Evolutionary conservation across 2,797 vertebrate genomes (phyloP).

Genomic region (Phataginus tetradactyla): DNA sequence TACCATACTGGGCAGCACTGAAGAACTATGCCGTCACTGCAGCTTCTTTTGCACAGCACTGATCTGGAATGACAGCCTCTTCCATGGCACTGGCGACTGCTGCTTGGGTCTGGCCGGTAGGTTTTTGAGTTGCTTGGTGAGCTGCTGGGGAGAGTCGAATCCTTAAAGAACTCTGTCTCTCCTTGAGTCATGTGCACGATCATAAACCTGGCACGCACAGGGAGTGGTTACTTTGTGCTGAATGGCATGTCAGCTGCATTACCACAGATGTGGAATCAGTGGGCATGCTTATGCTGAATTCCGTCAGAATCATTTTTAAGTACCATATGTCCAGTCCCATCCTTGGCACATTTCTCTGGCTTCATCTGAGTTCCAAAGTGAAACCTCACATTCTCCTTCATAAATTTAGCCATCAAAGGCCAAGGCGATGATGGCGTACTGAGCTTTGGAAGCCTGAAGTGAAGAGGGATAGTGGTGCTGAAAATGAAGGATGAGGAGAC

Average conservation of each 20-base stretch:
- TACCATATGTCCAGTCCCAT: slow-evolving; percentile 58
- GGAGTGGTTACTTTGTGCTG: neutral
- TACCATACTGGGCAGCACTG: neutral
- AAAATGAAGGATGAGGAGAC: neutral
- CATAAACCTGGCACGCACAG: neutral
- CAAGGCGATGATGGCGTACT: slow-evolving; percentile 41
- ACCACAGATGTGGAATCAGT: slow-evolving; percentile 31
- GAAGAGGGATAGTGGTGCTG: neutral
- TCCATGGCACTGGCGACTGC: neutral
- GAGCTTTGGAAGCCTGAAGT: slow-evolving; percentile 1
- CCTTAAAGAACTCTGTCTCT: slow-evolving; percentile 3
- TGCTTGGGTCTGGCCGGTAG: neutral
- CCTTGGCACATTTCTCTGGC: slow-evolving; percentile 54
- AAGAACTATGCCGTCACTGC: neutral
- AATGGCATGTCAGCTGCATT: neutral
- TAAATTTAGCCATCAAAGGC: slow-evolving; percentile 61
- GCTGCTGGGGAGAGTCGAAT: neutral
- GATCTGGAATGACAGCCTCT: neutral
- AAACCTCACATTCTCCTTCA: slow-evolving; percentile 19
- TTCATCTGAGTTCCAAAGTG: slow-evolving; percentile 45
- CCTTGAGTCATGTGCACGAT: neutral
- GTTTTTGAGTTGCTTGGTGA: neutral
- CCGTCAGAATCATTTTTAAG: slow-evolving; percentile 59
- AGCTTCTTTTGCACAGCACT: neutral
- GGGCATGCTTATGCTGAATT: slow-evolving; percentile 47